Evolutionary conservation across 2,888 invertebrate genomes (phyloP).

Genomic region (Pachymerium ferrugineum): DNA sequence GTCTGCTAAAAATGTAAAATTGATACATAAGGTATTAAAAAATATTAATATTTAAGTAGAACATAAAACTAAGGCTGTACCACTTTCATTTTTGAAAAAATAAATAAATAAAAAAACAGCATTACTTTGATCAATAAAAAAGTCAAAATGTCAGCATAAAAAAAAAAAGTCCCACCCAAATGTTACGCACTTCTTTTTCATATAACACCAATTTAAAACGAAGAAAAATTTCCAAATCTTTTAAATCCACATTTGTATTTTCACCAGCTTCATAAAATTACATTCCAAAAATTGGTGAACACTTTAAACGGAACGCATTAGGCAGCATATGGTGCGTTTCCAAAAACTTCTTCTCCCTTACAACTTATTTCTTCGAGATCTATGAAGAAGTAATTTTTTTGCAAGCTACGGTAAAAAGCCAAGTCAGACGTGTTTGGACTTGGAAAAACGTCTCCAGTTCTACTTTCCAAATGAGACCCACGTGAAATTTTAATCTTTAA

Average conservation of each 20-base stretch:
- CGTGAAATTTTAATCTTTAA: slow-evolving; percentile 13
- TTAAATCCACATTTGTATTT: background rate
- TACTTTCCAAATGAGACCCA: slow-evolving; percentile 3
- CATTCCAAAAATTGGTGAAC: background rate
- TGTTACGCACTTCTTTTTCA: no score
- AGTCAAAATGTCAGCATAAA: no score
- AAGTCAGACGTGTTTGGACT: background rate
- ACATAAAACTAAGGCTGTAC: no score
- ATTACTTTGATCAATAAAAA: no score
- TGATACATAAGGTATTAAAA: no score
- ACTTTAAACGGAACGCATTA: background rate
- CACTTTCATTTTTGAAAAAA: no score
- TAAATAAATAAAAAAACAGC: no score
- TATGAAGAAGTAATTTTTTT: slow-evolving; percentile 13
- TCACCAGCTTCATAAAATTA: background rate
- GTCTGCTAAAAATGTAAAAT: no score
- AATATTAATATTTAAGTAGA: no score
- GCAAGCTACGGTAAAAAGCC: background rate
- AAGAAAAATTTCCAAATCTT: background rate
- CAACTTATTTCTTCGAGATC: background rate
- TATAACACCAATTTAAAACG: no score
- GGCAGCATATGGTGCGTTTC: background rate
- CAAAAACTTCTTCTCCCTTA: background rate
- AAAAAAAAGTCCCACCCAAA: no score
- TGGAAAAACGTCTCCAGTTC: background rate